Evolutionary conservation across 2,888 invertebrate species (phyloP).

Genomic region (Trilocha varians): DNA sequence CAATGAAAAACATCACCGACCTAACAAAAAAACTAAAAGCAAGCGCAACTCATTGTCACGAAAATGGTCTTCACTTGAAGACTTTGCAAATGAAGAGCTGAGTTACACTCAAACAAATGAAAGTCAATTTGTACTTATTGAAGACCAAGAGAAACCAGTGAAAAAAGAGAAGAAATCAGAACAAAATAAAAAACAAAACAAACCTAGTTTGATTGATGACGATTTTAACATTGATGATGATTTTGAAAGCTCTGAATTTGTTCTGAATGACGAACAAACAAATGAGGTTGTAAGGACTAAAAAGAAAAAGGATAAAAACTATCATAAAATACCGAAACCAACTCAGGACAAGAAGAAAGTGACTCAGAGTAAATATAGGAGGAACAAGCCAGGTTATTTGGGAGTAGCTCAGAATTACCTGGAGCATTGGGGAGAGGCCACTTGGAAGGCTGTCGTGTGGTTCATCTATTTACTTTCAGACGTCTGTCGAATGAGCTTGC

Average conservation of each 20-base stretch:
- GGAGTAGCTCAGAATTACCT: slow-evolving; percentile 56
- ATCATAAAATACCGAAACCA: slow-evolving; percentile 46
- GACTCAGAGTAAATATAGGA: slow-evolving; percentile 47
- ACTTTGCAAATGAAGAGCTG: slow-evolving; percentile 53
- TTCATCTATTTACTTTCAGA: slow-evolving; percentile 85
- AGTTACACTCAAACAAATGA: slow-evolving; percentile 40
- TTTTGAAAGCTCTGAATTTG: slow-evolving; percentile 42
- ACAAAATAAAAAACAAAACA: slow-evolving; percentile 36
- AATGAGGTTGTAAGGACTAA: slow-evolving; percentile 41
- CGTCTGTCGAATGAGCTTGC: slow-evolving; percentile 83
- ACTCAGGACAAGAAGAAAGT: slow-evolving; percentile 63
- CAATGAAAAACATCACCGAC: slow-evolving; percentile 49
- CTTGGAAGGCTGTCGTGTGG: slow-evolving; percentile 80
- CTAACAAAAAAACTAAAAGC: slow-evolving; percentile 54
- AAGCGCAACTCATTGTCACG: slow-evolving; percentile 59
- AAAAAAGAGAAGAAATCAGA: slow-evolving; percentile 55
- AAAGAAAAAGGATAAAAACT: slow-evolving; percentile 65
- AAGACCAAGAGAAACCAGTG: slow-evolving; percentile 52
- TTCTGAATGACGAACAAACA: slow-evolving; percentile 45
- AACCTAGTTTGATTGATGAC: slow-evolving; percentile 33
- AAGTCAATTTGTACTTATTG: slow-evolving; percentile 64
- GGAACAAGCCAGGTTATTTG: slow-evolving; percentile 58
- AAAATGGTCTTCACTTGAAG: slow-evolving; percentile 76
- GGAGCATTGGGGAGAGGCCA: slow-evolving; percentile 72
- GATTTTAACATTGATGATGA: slow-evolving; percentile 47